Conservation (phyloP, 2,797 vertebrate genomes). For the Gambelia wislizenii region DNA sequence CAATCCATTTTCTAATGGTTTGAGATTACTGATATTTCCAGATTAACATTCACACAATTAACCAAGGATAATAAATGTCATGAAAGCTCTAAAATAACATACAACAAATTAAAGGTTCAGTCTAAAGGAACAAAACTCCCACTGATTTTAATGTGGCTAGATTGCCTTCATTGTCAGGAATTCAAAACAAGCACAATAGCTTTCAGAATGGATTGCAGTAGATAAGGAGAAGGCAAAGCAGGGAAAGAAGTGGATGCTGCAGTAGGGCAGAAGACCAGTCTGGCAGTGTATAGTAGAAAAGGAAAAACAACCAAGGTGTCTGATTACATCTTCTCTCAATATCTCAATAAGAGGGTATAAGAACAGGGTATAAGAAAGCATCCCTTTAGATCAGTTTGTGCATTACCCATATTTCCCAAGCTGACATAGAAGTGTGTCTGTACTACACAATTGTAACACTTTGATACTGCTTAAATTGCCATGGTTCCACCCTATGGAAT, state of each 20-base stretch:
- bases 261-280: background rate
- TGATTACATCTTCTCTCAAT: background rate
- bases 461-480: too few relatives aligned
- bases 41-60: background rate
- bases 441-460: too few relatives aligned
- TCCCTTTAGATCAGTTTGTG: background rate
- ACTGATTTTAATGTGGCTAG: background rate
- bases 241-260: background rate
- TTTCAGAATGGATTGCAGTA: background rate
- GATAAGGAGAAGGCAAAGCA: background rate
- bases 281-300: background rate
- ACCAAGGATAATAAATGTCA: background rate
- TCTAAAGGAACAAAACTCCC: background rate
- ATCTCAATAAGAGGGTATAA: background rate
- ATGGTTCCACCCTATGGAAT: too few relatives aligned
- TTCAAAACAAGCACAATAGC: background rate
- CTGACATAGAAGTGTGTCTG: too few relatives aligned
- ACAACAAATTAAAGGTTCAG: background rate
- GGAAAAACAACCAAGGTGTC: background rate
- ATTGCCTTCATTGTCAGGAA: background rate
- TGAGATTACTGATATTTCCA: background rate
- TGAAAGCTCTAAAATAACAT: background rate
- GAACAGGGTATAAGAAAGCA: background rate
- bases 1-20: rapidly evolving
- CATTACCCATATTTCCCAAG: too few relatives aligned